Base-by-base conservation (phyloP, 2,888 invertebrate species). In the Drosophila suboccidentalis region DNA sequence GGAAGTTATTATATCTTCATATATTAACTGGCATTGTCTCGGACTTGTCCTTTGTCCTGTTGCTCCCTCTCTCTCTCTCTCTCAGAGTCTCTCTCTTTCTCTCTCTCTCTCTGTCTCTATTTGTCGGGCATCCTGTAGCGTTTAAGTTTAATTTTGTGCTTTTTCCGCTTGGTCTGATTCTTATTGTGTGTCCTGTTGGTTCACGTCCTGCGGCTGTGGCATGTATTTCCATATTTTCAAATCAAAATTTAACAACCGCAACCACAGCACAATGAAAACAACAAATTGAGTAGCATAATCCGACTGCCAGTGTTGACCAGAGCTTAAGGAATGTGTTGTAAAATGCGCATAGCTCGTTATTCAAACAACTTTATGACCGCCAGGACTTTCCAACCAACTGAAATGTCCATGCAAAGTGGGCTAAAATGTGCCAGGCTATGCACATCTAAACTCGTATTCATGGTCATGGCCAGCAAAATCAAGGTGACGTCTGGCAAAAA, bases 1-100 rank as follows among this genome's bases (percentile, higher is more conserved):
- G 91, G 91, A 91, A 91, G 90, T 91, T 91, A 91, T 91, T 91
- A 91, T 90, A 89, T 91, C 90, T 90, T 90, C 87, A 89, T 90
- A 90, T 84, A 91, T 90, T 85, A 89, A 83, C 75, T 79, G 75
- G 71, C 82, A 82, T 84, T 90, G 90, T 90, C 82, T 85, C 43
- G 70, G 64, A 72, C 65, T 72, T 78, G 74, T 77, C 77, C 87
- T 69, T 38, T 71, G 61, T 65, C 38, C 53, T 51, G 32, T 36
- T 34, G 38, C 49, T 60, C 26, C 47, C 44, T 57, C 41, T 5
- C 53, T 17, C 50, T 47, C 43, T 1, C 39, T 8, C 46, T 32
- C 11, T 13, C 29, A n/a, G n/a, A n/a, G n/a, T 13, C 26, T 43
- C 36, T 41, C 32, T 61, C 8, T 39, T 11, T 34, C 8, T 43